Evolutionary conservation across 2,113 vertebrate genomes (phyloP).

Genomic region (Rhagologus leucostigma): DNA sequence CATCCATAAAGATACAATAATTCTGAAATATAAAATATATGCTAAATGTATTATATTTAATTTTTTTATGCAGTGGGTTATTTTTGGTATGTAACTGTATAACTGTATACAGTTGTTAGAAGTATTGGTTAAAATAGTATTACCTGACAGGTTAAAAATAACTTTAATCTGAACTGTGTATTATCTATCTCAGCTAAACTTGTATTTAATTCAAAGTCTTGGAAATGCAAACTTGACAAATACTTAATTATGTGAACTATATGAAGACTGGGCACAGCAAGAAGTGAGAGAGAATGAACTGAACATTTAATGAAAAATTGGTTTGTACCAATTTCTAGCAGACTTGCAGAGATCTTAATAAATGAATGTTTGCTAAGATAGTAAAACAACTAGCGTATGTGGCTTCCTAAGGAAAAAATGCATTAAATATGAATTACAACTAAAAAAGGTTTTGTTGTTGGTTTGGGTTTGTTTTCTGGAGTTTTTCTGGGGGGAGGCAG

Average conservation of each 20-base stretch:
- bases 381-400: background rate
- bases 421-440: background rate
- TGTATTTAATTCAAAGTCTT: background rate
- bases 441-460: background rate
- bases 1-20: background rate
- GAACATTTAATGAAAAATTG: conserved; percentile 17
- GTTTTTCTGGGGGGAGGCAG: accelerated
- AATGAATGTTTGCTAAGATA: background rate
- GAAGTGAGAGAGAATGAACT: background rate
- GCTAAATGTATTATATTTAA: background rate
- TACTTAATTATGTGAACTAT: background rate
- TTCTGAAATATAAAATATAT: background rate
- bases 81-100: background rate
- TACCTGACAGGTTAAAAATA: background rate
- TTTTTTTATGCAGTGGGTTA: background rate
- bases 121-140: background rate
- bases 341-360: background rate
- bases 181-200: background rate
- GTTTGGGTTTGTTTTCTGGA: background rate
- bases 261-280: background rate
- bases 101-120: background rate
- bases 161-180: background rate
- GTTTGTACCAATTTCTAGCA: background rate
- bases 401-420: background rate
- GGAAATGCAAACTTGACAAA: background rate